Evolutionary conservation across 2,113 vertebrate genomes (phyloP), one percentile per base, ranked within the genome.

Genomic region (Leptocoma aspasia): DNA sequence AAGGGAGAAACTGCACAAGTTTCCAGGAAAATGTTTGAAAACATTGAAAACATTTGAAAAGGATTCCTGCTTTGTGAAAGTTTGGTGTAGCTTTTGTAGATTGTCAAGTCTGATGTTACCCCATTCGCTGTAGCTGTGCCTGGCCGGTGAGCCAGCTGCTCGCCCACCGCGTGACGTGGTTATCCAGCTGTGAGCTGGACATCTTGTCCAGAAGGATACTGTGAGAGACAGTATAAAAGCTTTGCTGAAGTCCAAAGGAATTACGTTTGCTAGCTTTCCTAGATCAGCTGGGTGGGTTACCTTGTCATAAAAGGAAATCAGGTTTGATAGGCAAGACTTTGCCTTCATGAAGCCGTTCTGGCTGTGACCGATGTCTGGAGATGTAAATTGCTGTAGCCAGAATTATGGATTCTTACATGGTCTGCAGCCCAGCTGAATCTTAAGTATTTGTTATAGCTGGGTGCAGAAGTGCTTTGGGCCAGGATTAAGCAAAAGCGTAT

Each of bases 151-250:
- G 20, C 17, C 17, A 26, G 61, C 26, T 66, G 33, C 27, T 60
- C 28, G 28, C 39, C 44, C 20, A 11, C 6, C 0, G 0, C 30
- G 6, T 18, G 42, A 35, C 11, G 10, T 0, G 2, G 22, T 66
- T 53, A 30, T 53, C 27, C 59, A 52, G 44, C 27, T 72, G 44
- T 44, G 13, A 50, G 18, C 21, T 44, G 53, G 39, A 21, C 16
- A 21, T 30, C 41, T 52, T 53, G 53, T 53, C 60, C 11, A 21
- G 37, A 45, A n/a, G 16, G 33, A 28, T 24, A 16, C 45, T 18
- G 59, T 20, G 20, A 53, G 19, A 53, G 15, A 44, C 12, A 22
- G 12, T 9, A 30, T 41, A 39, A 53, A 75, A 60, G 6, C 20
- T 89, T 82, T 53, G 33, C 61, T 53, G 37, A n/a, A 45, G 16